These are phyloP conservation scores for Ochropleura plecta DNA, from an alignment of 2,888 invertebrate genomes.

Conservation along the genomic window DNA sequence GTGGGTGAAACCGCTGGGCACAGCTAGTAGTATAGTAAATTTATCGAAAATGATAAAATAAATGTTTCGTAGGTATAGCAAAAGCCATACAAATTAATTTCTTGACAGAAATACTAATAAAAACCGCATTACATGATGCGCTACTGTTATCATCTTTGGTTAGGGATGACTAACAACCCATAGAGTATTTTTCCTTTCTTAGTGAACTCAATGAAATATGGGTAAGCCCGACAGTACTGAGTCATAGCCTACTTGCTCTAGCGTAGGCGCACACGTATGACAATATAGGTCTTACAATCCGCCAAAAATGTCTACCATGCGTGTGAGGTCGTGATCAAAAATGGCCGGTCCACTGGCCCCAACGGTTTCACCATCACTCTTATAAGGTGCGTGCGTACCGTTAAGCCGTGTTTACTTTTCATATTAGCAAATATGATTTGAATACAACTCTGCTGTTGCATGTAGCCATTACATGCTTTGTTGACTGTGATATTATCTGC, in stretches of 20 bases:
- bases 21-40: too few species aligned
- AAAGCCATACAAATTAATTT: neutral
- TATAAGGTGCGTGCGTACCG: conserved; percentile 74
- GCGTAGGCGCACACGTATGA: conserved; percentile 32
- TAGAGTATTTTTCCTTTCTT: conserved; percentile 42
- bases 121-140: conserved; percentile 20
- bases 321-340: conserved; percentile 58
- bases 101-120: neutral
- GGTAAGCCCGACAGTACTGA: conserved; percentile 30
- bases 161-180: conserved; percentile 31
- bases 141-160: conserved; percentile 12
- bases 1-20: too few species aligned
- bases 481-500: conserved; percentile 36
- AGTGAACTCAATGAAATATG: conserved; percentile 14
- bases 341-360: conserved; percentile 74
- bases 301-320: conserved; percentile 58
- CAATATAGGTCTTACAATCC: conserved; percentile 44
- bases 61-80: neutral
- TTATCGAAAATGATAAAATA: neutral
- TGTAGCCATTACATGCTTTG: conserved; percentile 48
- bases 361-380: conserved; percentile 74
- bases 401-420: conserved; percentile 73
- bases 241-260: conserved; percentile 25
- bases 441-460: conserved; percentile 51
- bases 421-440: conserved; percentile 69